Conservation (phyloP, 2,888 invertebrate species). For the Cephus runcator region DNA sequence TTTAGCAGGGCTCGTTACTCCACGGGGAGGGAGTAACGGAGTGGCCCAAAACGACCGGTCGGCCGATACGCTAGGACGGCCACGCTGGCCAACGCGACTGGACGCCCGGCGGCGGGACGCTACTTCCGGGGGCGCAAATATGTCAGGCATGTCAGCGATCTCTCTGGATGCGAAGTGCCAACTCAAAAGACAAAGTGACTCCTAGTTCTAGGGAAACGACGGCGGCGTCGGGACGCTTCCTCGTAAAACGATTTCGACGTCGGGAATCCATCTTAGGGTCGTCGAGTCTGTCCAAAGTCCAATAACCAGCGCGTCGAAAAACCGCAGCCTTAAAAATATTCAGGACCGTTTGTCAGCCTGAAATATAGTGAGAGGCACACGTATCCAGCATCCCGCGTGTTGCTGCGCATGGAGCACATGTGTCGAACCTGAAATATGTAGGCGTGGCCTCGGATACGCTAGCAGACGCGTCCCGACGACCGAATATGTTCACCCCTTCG, state of each 20-base stretch:
- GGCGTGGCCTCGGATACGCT: constrained; percentile 60
- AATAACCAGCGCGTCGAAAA: constrained; percentile 29
- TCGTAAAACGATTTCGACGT: constrained; percentile 21
- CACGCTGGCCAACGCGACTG: too few species aligned
- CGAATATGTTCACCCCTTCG: constrained; percentile 63
- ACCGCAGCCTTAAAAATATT: constrained; percentile 57
- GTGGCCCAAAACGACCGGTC: background rate
- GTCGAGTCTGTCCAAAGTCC: constrained; percentile 47
- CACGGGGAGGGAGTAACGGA: constrained; percentile 27
- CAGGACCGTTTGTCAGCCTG: constrained; percentile 60
- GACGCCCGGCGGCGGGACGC: too few species aligned
- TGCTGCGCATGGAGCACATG: constrained; percentile 53
- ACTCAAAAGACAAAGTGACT: too few species aligned
- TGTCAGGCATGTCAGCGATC: too few species aligned
- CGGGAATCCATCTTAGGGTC: constrained; percentile 31
- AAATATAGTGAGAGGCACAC: constrained; percentile 34
- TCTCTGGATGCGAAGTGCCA: too few species aligned
- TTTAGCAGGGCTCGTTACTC: constrained; percentile 48
- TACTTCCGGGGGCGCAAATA: too few species aligned
- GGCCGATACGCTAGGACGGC: too few species aligned
- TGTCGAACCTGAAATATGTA: constrained; percentile 66
- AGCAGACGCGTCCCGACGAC: constrained; percentile 63
- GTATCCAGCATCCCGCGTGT: constrained; percentile 13
- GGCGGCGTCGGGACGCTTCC: constrained; percentile 17
- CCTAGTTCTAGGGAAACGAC: too few species aligned